A percentile compares a stretch with the other conserved stretches of the same genome.
These are phyloP conservation scores for Rhamphomyia laevipes DNA, from an alignment of 2,888 invertebrate species.

Conservation along the genomic window DNA sequence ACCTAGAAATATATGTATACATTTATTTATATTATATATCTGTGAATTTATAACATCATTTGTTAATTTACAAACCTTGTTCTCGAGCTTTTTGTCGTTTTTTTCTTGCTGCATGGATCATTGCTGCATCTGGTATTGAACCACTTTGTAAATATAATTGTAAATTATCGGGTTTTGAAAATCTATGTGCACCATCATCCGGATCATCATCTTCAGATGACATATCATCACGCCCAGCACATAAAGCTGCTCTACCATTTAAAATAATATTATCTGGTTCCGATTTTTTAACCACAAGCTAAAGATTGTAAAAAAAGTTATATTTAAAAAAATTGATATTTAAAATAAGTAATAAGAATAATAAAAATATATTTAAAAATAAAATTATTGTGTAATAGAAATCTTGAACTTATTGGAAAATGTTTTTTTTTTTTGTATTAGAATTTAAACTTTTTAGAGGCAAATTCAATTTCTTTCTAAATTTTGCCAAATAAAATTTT, in stretches of 20 bases:
- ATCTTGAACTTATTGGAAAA: too few relatives aligned
- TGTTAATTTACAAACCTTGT: slow-evolving; percentile 40
- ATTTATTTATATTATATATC: background rate
- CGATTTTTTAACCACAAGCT: slow-evolving; percentile 47
- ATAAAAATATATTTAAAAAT: too few relatives aligned
- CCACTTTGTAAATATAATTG: slow-evolving; percentile 76
- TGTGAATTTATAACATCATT: background rate
- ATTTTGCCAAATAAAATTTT: background rate
- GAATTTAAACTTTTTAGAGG: background rate
- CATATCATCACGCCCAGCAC: slow-evolving; percentile 58
- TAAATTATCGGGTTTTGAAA: slow-evolving; percentile 56
- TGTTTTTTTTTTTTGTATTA: background rate
- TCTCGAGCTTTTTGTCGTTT: slow-evolving; percentile 88
- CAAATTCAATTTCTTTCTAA: background rate
- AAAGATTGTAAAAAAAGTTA: slow-evolving; percentile 3
- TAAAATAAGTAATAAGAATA: too few relatives aligned
- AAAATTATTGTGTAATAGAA: too few relatives aligned
- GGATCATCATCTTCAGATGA: slow-evolving; percentile 50
- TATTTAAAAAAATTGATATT: background rate
- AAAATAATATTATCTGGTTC: slow-evolving; percentile 52
- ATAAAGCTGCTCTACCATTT: slow-evolving; percentile 71
- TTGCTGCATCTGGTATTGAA: slow-evolving; percentile 91
- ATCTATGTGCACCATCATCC: slow-evolving; percentile 42
- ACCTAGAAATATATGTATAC: slow-evolving; percentile 24
- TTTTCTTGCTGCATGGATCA: slow-evolving; percentile 95